A percentile compares a stretch with the other conserved stretches of the same genome.
Conservation (phyloP, 2,113 vertebrate species). For the Tetrao urogallus region DNA sequence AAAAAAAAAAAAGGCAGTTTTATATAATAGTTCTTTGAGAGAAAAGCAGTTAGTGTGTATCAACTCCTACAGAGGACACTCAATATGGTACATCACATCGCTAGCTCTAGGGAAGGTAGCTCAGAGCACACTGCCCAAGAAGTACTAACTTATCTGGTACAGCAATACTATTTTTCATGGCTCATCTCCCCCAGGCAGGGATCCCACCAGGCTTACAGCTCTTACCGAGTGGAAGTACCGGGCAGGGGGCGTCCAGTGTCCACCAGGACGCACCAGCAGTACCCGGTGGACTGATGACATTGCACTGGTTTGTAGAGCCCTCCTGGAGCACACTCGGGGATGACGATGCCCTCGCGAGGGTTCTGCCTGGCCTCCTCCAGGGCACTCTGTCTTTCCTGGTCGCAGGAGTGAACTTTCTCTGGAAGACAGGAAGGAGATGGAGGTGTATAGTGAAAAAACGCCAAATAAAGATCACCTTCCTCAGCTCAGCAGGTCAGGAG, state of each 20-base stretch:
- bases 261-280: conserved; percentile 98
- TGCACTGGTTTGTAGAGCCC: conserved; percentile 95
- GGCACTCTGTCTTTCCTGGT: conserved; percentile 94
- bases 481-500: not conserved
- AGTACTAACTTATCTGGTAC: not conserved
- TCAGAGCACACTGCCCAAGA: not conserved
- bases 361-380: conserved; percentile 91
- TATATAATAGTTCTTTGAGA: not conserved
- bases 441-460: not conserved
- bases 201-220: not conserved
- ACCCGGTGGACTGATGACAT: conserved; percentile 98
- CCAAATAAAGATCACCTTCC: not conserved
- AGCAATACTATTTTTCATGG: not conserved
- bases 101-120: not conserved
- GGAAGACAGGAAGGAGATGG: conserved; percentile 65
- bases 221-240: conserved; percentile 95
- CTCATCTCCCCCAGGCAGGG: not conserved
- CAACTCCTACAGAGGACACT: not conserved
- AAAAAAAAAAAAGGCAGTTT: not conserved
- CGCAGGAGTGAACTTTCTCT: conserved; percentile 97
- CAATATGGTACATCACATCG: not conserved
- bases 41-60: not conserved
- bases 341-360: conserved; percentile 90
- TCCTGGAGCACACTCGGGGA: conserved; percentile 91
- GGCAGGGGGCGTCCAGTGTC: conserved; percentile 96